Conservation (phyloP, 2,888 invertebrate genomes). For the Ophioninae sp. region DNA sequence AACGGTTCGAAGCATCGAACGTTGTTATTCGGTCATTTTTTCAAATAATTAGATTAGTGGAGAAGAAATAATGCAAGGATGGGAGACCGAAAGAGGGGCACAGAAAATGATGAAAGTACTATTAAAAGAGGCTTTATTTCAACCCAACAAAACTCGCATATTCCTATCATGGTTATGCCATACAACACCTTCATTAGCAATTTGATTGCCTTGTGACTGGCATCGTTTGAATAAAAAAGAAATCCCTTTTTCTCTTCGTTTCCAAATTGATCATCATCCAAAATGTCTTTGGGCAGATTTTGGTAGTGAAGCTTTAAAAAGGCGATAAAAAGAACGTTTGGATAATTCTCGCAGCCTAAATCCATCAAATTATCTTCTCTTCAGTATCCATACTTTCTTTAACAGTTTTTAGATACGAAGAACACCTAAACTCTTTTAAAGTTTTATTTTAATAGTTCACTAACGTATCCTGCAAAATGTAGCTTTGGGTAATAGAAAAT, state of each 20-base stretch:
- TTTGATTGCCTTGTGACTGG: neutral
- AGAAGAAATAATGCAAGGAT: slow-evolving; percentile 34
- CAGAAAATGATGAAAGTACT: neutral
- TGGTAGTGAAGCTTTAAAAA: neutral
- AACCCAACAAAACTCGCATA: slow-evolving; percentile 2
- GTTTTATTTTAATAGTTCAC: too few species aligned
- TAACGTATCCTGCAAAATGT: too few species aligned
- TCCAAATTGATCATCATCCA: neutral
- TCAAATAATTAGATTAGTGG: slow-evolving; percentile 39
- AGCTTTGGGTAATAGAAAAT: too few species aligned
- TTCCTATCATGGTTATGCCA: neutral
- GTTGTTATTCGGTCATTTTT: slow-evolving; percentile 50
- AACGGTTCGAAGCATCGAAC: slow-evolving; percentile 44
- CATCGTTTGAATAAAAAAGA: neutral
- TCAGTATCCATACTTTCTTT: too few species aligned
- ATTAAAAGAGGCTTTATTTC: neutral
- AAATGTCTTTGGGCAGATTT: neutral
- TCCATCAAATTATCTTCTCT: too few species aligned
- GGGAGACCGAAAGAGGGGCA: neutral
- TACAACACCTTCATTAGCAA: neutral
- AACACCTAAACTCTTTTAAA: too few species aligned
- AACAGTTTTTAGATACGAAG: too few species aligned
- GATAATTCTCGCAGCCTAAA: too few species aligned
- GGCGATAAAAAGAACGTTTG: neutral
- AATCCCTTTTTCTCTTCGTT: neutral